Base-by-base conservation (phyloP, 1,140 invertebrate species). In the Caenorhabditis inopinata region DNA sequence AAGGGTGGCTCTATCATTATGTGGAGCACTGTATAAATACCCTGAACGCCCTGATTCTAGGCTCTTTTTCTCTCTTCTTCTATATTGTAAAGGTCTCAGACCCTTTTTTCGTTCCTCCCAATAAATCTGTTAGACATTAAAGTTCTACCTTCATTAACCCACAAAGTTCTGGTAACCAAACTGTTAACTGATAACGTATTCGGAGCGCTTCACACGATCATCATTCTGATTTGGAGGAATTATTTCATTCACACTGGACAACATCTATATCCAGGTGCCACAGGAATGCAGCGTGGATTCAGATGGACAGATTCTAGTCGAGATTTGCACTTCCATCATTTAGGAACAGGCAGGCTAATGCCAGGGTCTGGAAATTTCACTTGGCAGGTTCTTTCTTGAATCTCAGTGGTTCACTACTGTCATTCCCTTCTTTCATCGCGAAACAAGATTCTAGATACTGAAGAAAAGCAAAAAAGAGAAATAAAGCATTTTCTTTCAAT, bases 161-260 rank as follows among this genome's bases (percentile, higher is more conserved):
- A 16, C 3, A 76, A 4, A 27, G 62, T 1, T 58, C 74, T 25
- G 73, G 73, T 7, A 76, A 80, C 25, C n/a, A 45, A 18, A 80
- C 73, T 2, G 51, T 74, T 9, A n/a, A n/a, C n/a, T n/a, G 74
- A 80, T 38, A 38, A 62, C n/a, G 46, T 80, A 11, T 62, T 80
- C n/a, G 53, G 53, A 21, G 76, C 75, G 12, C 74, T 80, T 29
- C 32, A 76, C 9, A 48, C 21, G 11, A 80, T 80, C 11, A 16
- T 45, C 32, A 80, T 80, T 73, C 42, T 80, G 18, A 46, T 80
- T n/a, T 18, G 79, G 79, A 29, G 79, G 79, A 45, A 27, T 75
- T n/a, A 62, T 80, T 38, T 47, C 73, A 35, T 80, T 80, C 35
- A 23, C 29, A 14, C 29, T 80, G 14, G 79, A 80, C 35, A 76